Conservation (phyloP, 2,888 invertebrate genomes). For the Octodonta nipae region DNA sequence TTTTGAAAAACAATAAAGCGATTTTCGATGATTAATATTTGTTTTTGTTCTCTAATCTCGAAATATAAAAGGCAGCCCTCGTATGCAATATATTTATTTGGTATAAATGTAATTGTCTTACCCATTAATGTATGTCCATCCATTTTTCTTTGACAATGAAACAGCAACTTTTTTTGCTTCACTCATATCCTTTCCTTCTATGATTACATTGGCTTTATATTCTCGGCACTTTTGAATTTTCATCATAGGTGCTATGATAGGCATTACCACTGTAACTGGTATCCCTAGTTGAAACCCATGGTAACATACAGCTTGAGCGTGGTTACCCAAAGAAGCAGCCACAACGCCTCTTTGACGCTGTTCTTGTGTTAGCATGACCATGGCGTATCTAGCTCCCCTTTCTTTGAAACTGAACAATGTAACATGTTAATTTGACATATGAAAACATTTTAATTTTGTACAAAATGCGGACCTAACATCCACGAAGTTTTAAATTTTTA, state of each 20-base stretch:
- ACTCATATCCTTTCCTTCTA: constrained; percentile 69
- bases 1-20: too few relatives aligned
- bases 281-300: constrained; percentile 51
- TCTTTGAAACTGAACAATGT: constrained; percentile 87
- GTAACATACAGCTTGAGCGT: constrained; percentile 68
- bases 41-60: too few relatives aligned
- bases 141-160: constrained; percentile 54
- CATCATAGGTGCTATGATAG: constrained; percentile 87
- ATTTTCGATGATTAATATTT: too few relatives aligned
- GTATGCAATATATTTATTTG: too few relatives aligned
- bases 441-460: too few relatives aligned
- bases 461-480: too few relatives aligned
- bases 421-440: constrained; percentile 3
- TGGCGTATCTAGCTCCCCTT: constrained; percentile 77
- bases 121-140: constrained; percentile 79
- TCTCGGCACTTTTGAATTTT: constrained; percentile 80
- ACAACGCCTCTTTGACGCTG: constrained; percentile 68
- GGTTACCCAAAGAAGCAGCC: constrained; percentile 88
- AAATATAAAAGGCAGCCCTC: too few relatives aligned
- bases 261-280: constrained; percentile 81
- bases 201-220: constrained; percentile 72
- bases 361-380: constrained; percentile 59
- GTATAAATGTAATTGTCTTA: too few relatives aligned
- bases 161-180: constrained; percentile 74
- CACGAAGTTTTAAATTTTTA: too few relatives aligned